These are phyloP conservation scores for Watsonalla binaria DNA, from an alignment of 2,888 invertebrate species.

Conservation along the genomic window DNA sequence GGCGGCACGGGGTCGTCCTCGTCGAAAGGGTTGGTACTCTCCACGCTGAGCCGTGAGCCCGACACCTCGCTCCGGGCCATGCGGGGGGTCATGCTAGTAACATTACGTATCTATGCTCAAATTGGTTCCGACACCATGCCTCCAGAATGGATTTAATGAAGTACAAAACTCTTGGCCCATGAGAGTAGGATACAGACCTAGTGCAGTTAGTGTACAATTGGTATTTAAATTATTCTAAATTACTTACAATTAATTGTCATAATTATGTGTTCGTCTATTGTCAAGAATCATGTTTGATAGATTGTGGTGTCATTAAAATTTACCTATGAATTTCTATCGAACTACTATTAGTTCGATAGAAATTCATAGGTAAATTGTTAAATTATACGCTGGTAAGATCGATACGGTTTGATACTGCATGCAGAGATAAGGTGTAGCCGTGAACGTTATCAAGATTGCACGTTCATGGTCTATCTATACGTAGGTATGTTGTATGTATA, in stretches of 20 bases:
- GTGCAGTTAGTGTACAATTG: no score
- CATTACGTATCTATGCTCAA: background rate
- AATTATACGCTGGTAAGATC: background rate
- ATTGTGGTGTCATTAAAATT: background rate
- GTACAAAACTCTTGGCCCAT: no score
- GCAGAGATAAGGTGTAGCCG: background rate
- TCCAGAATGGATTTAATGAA: no score
- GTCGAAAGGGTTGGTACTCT: constrained; percentile 80
- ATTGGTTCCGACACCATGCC: background rate
- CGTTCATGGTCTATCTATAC: no score
- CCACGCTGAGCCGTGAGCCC: constrained; percentile 77
- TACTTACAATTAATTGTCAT: no score
- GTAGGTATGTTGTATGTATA: no score
- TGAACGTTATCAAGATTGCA: background rate
- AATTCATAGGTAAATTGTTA: background rate
- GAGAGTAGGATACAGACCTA: no score
- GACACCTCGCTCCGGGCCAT: constrained; percentile 71
- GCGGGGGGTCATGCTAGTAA: constrained; percentile 55
- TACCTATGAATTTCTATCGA: background rate
- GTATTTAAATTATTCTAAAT: background rate
- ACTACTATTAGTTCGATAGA: no score
- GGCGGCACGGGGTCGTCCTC: constrained; percentile 71
- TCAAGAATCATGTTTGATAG: no score
- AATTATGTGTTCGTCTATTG: no score
- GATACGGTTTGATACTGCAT: background rate